Evolutionary conservation across 2,113 vertebrate genomes (phyloP).

Genomic region (Campylomormyrus tamandua): DNA sequence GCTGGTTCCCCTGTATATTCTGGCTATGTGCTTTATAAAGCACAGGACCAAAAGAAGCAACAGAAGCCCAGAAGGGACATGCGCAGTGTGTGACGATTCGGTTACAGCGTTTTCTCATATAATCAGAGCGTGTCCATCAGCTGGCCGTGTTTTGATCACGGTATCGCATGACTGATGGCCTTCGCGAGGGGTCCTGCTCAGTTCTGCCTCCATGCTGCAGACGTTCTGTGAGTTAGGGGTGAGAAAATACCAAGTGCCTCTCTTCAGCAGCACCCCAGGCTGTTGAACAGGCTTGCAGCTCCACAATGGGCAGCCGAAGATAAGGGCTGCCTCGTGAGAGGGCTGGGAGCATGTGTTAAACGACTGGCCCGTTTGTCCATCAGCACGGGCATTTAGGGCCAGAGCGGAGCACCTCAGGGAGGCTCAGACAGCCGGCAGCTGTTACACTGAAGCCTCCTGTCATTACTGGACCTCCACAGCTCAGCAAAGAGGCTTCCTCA

Average conservation of each 20-base stretch:
- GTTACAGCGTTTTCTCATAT: too few relatives aligned
- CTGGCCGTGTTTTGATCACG: background rate
- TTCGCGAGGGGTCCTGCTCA: background rate
- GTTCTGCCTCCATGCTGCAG: background rate
- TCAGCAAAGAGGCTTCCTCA: conserved; percentile 35
- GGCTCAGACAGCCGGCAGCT: conserved; percentile 45
- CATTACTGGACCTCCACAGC: conserved; percentile 41
- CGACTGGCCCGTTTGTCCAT: conserved; percentile 58
- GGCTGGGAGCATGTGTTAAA: conserved; percentile 37
- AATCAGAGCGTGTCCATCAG: background rate
- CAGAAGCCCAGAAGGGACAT: background rate
- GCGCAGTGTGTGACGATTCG: background rate
- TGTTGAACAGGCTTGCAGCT: background rate
- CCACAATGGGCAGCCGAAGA: background rate
- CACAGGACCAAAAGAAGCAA: background rate
- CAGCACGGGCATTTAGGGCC: conserved; percentile 34
- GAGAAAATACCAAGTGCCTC: background rate
- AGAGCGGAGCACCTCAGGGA: conserved; percentile 31
- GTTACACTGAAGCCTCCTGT: conserved; percentile 48
- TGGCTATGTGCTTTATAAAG: background rate
- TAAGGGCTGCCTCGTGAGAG: conserved; percentile 25
- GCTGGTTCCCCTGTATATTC: background rate
- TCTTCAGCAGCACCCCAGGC: background rate
- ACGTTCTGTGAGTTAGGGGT: background rate
- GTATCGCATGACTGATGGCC: background rate